Evolutionary conservation across 2,797 vertebrate genomes (phyloP), one percentile per base, ranked within the genome.

Genomic region (Helicolenus hilgendorfi): DNA sequence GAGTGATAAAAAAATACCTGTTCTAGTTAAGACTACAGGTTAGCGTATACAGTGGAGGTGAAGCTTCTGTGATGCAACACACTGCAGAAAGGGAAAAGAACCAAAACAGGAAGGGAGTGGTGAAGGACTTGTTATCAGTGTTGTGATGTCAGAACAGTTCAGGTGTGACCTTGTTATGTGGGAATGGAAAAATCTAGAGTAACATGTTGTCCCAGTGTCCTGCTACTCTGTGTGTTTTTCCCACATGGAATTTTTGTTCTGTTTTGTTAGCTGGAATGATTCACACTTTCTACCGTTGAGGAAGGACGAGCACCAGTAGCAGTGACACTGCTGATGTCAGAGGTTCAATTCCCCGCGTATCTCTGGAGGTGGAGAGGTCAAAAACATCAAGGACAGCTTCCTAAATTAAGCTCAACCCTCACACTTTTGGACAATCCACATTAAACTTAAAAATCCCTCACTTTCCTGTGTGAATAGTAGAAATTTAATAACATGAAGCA

Each of bases 81-180:
- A 10, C 24, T 69, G 49, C 7, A n/a, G 49, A 53, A n/a, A 53
- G 49, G 27, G 63, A 72, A n/a, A 45, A 45, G 41, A 45, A 45
- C 15, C 15, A 45, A 45, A 63, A 9, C 70, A 83, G 63, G 69
- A 69, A 70, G 56, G 45, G 64, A 80, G 79, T 55, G 11, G 10
- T 1, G 55, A 22, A 29, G 81, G 77, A 89, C 73, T 49, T 83
- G 82, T 93, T 96, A 96, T 96, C 96, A 87, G 77, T 27, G 90
- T 36, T 90, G 41, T 83, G 80, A 80, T 79, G 91, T 85, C 83
- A 84, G 58, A 78, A 71, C 15, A 1, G 64, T 7, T 20, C 89
- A 93, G 93, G 87, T 93, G 86, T 85, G 91, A 86, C 91, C 94
- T 96, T 91, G 91, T 88, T 90, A 1, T 81, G 70, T 14, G 38